Evolutionary conservation across 2,888 invertebrate species (phyloP), one percentile per base, ranked within the genome.

Genomic region (Agelastica alni): DNA sequence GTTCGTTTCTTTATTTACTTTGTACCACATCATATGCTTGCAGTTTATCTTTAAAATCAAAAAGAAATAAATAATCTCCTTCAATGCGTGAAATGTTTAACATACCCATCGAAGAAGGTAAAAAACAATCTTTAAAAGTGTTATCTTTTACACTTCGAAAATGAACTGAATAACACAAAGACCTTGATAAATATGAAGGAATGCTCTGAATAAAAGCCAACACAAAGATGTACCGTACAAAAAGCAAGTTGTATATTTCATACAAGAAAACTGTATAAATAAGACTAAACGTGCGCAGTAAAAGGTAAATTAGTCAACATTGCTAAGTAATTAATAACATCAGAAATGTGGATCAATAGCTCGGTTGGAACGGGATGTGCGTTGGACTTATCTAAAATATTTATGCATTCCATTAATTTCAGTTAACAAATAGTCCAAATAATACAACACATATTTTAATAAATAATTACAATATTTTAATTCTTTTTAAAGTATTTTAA

Each of bases 221-320:
- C 22, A 46, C 32, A 36, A 51, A 51, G 39, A 41, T 48, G 48
- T 34, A 39, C 30, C 17, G 51, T 60, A 52, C 51, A 58, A 59
- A 45, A 18, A 51, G 56, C 49, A 55, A 53, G 13, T 42, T 51
- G 51, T 51, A 61, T 61, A 54, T 61, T 61, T 61, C 59, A 59
- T 59, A 53, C 57, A 54, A 51, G 55, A 37, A 56, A 62, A 60
- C 51, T 49, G 45, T 59, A 61, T 59, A 56, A 56, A 4, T n/a
- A n/a, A n/a, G n/a, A n/a, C n/a, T n/a, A n/a, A n/a, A n/a, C n/a
- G n/a, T 45, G 46, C 52, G 51, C 45, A 62, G 62, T 63, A 60
- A 62, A 62, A 63, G 59, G 57, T 30, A 45, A 65, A 65, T 63
- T 60, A 63, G 53, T 63, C 61, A 61, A 65, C 60, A 56, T 64